Evolutionary conservation across 1,140 invertebrate species (phyloP), one percentile per base, ranked within the genome.

Genomic region (Eumaeus atala): DNA sequence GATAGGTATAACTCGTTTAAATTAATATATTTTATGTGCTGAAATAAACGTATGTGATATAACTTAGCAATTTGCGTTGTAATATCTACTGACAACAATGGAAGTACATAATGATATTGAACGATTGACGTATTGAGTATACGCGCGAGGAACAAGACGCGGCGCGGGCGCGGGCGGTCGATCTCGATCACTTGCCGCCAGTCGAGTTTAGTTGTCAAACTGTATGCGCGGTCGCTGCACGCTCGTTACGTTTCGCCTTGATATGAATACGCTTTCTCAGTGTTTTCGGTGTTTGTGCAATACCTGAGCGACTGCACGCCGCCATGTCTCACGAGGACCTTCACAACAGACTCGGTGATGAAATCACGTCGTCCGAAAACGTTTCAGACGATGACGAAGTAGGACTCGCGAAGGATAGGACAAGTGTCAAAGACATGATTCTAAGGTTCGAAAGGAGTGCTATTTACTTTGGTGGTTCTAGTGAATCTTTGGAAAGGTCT

Each of bases 391-490:
- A 74, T 50, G 80, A 83, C 37, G 72, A 81, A 42, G 71, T 84
- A 56, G 70, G 75, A 52, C 67, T 77, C 12, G 76, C 76, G 62
- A 74, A 73, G 51, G 70, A 83, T 56, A 81, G 73, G 55, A 62
- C 61, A 35, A 84, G 67, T 57, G 84, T 87, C 52, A 77, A 70
- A 72, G 73, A 83, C 51, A 87, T 87, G 77, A 80, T 87, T 49
- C 58, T 83, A 38, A 77, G 79, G 34, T 87, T 87, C 55, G 84
- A 87, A 74, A 75, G 64, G 55, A 77, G 70, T 12, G 69, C 67
- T 51, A 61, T 74, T 48, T 66, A 59, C 21, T 56, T 71, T 14
- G 59, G 71, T 59, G 73, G 65, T 61, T 78, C 77, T 14, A 73
- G 58, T 65, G 82, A 85, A 62, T 78, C 74, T 9, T 56, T 85